Evolutionary conservation across 2,113 vertebrate genomes (phyloP).

Genomic region (Sisor rabdophorus): DNA sequence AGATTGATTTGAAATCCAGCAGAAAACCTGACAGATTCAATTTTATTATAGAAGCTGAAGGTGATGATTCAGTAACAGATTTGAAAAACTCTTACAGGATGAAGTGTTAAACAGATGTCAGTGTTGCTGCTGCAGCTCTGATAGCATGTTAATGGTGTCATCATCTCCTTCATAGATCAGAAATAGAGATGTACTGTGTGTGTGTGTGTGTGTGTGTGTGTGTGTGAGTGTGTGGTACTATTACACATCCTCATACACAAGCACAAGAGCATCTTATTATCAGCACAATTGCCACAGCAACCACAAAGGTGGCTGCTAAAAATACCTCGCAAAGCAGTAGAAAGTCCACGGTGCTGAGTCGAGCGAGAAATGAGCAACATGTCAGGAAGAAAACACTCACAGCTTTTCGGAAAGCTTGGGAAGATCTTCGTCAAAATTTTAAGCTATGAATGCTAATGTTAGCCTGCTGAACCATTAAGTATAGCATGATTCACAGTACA

Average conservation of each 20-base stretch:
- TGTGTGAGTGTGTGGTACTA: neutral
- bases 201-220: slow-evolving; percentile 19
- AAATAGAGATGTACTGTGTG: slow-evolving; percentile 28
- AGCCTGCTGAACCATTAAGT: neutral
- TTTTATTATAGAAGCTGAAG: neutral
- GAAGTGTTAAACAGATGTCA: slow-evolving; percentile 44
- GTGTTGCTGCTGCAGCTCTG: slow-evolving; percentile 43
- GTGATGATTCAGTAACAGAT: neutral
- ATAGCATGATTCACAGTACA: too few relatives aligned
- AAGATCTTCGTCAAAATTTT: neutral
- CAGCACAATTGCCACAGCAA: slow-evolving; percentile 47
- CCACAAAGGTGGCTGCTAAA: slow-evolving; percentile 52
- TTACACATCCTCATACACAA: slow-evolving; percentile 17
- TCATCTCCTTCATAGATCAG: slow-evolving; percentile 52
- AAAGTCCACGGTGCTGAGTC: slow-evolving; percentile 26
- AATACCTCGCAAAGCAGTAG: slow-evolving; percentile 39
- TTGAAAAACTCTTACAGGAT: neutral
- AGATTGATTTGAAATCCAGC: neutral
- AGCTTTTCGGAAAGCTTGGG: slow-evolving; percentile 13
- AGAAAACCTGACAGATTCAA: slow-evolving; percentile 15
- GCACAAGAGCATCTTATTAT: slow-evolving; percentile 37
- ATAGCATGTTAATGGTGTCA: slow-evolving; percentile 45
- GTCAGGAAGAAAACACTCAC: slow-evolving; percentile 2
- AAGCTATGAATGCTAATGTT: neutral
- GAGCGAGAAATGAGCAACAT: slow-evolving; percentile 43